phyloP scores from a whole-genome alignment of 1,140 invertebrate species.

The Probaryconus sp. region DNA sequence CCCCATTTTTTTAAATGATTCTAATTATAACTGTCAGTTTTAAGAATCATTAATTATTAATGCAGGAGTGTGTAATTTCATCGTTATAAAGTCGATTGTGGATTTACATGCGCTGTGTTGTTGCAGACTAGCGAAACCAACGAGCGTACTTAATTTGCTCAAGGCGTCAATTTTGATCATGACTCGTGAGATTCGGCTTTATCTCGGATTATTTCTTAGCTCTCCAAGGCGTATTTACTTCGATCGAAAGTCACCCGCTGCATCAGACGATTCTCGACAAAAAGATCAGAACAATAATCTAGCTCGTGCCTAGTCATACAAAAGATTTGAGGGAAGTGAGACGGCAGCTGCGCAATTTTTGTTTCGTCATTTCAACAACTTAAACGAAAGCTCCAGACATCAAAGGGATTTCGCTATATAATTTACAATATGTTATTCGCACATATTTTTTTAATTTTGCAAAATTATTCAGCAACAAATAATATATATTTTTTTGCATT shows the following conservation, averaged over 20 bases:
- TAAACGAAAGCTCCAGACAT: background rate
- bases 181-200: conserved; percentile 2
- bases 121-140: background rate
- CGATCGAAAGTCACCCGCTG: conserved; percentile 22
- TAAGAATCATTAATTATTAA: too few relatives aligned
- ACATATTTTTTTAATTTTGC: conserved; percentile 1
- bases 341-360: conserved; percentile 21
- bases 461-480: background rate
- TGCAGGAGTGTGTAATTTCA: too few relatives aligned
- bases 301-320: conserved; percentile 22
- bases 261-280: conserved; percentile 20
- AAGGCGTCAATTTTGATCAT: background rate
- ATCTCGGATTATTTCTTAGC: background rate
- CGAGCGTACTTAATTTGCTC: conserved; percentile 1
- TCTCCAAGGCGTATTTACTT: conserved; percentile 1
- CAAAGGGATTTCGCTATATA: too few relatives aligned
- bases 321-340: conserved; percentile 15
- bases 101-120: too few relatives aligned
- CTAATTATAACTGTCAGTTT: too few relatives aligned
- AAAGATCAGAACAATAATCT: conserved; percentile 22
- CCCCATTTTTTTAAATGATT: too few relatives aligned
- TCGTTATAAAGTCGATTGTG: too few relatives aligned
- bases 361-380: conserved; percentile 11
- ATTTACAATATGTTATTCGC: background rate
- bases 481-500: background rate